Percentiles rank a stretch among this genome's conserved stretches.
These are phyloP conservation scores for Junco hyemalis DNA, from an alignment of 2,113 vertebrate species.

Conservation along the genomic window DNA sequence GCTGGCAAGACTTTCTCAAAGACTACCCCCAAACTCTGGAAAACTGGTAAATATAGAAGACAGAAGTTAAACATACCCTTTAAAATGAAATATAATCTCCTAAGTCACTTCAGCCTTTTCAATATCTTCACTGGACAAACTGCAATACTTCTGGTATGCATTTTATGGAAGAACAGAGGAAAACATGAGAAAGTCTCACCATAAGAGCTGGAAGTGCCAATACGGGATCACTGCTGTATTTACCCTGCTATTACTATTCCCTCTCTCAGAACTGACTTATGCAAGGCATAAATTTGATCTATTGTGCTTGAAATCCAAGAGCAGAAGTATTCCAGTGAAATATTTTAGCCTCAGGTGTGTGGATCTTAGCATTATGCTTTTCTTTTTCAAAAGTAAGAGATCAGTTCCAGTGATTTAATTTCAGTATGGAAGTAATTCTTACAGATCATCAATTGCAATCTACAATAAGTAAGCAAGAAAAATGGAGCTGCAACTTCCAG, in stretches of 20 bases:
- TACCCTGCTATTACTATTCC: neutral
- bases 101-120: neutral
- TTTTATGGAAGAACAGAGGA: neutral
- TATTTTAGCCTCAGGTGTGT: neutral
- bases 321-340: neutral
- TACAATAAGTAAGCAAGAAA: conserved; percentile 26
- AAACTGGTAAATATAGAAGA: neutral
- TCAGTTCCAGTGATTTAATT: conserved; percentile 51
- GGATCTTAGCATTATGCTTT: neutral
- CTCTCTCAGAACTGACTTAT: neutral
- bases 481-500: neutral
- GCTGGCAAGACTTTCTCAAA: neutral
- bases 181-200: neutral
- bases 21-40: neutral
- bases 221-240: neutral
- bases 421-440: conserved; percentile 29
- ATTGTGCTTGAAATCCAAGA: neutral
- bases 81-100: neutral
- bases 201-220: neutral
- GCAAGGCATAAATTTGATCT: neutral
- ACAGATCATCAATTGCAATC: conserved; percentile 16
- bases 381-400: conserved; percentile 31
- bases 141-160: neutral
- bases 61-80: neutral
- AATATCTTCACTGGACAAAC: neutral